These are phyloP conservation scores for Sebastolobus alascanus DNA, from an alignment of 2,797 vertebrate species.

Conservation along the genomic window DNA sequence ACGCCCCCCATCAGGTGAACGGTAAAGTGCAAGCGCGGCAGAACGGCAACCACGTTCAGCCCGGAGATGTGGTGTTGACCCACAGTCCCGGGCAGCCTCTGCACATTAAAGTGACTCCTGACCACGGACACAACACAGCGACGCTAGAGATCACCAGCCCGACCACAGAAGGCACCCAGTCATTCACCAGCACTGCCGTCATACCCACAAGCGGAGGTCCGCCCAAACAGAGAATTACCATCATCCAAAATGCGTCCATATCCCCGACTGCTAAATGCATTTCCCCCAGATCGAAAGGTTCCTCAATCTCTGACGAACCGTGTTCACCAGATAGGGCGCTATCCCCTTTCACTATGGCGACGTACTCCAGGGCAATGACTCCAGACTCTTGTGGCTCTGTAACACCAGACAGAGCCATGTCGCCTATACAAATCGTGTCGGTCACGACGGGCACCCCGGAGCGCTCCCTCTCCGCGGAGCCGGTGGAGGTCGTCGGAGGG, in stretches of 20 bases:
- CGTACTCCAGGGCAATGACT: constrained; percentile 90
- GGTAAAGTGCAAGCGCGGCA: constrained; percentile 88
- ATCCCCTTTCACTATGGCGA: constrained; percentile 89
- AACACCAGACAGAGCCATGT: constrained; percentile 93
- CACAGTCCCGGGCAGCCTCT: constrained; percentile 95
- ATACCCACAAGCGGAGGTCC: constrained; percentile 95
- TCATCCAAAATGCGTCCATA: constrained; percentile 92
- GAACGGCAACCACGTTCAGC: constrained; percentile 89
- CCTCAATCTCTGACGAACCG: constrained; percentile 82
- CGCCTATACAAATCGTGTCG: constrained; percentile 92
- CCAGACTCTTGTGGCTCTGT: constrained; percentile 92
- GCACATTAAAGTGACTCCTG: constrained; percentile 97
- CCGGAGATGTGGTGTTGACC: constrained; percentile 91
- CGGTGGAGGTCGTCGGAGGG: constrained; percentile 88
- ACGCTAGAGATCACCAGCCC: constrained; percentile 96
- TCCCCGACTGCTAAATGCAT: constrained; percentile 89
- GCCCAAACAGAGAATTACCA: constrained; percentile 96
- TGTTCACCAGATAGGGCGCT: constrained; percentile 87
- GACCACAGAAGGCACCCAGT: constrained; percentile 89
- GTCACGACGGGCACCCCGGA: constrained; percentile 90
- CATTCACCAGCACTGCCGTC: constrained; percentile 95
- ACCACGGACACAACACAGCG: constrained; percentile 92
- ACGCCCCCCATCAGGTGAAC: constrained; percentile 84
- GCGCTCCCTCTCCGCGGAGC: constrained; percentile 86
- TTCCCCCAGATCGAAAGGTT: constrained; percentile 89